phyloP scores from a whole-genome alignment of 2,888 invertebrate genomes.

The Nomada hirtipes region DNA sequence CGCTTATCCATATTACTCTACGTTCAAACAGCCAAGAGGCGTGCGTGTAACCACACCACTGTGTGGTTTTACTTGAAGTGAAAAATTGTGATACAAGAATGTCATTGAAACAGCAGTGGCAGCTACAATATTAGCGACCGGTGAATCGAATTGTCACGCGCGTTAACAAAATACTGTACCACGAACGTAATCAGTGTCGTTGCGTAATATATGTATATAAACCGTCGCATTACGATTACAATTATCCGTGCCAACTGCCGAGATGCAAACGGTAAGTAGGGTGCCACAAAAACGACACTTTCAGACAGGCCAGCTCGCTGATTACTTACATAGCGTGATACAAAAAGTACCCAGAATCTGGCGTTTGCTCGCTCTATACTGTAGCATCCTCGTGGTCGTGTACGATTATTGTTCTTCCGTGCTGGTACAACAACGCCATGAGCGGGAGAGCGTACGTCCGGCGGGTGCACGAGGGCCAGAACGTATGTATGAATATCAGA shows the following conservation, averaged over 20 bases:
- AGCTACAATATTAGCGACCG: neutral
- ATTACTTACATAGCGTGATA: constrained; percentile 22
- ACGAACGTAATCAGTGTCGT: neutral
- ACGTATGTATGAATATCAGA: constrained; percentile 63
- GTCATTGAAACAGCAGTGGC: neutral
- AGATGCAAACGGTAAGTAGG: constrained; percentile 72
- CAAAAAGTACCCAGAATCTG: constrained; percentile 9
- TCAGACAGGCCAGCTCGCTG: constrained; percentile 17
- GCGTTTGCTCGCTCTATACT: neutral
- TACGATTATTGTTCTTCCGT: constrained; percentile 45
- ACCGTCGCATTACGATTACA: constrained; percentile 67
- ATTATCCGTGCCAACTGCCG: constrained; percentile 66
- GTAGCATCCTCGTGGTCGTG: constrained; percentile 23
- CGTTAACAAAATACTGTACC: constrained; percentile 12
- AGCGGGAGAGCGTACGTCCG: constrained; percentile 26
- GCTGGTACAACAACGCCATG: constrained; percentile 16
- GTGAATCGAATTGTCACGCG: constrained; percentile 1
- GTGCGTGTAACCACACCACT: neutral
- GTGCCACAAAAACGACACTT: constrained; percentile 59
- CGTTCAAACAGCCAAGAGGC: neutral
- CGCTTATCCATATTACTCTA: neutral
- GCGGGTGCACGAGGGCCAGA: constrained; percentile 1
- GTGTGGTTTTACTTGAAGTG: neutral
- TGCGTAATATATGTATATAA: constrained; percentile 5
- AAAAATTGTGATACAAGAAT: constrained; percentile 10